phyloP scores from a whole-genome alignment of 2,888 invertebrate species.

The Latrodectus elegans region DNA sequence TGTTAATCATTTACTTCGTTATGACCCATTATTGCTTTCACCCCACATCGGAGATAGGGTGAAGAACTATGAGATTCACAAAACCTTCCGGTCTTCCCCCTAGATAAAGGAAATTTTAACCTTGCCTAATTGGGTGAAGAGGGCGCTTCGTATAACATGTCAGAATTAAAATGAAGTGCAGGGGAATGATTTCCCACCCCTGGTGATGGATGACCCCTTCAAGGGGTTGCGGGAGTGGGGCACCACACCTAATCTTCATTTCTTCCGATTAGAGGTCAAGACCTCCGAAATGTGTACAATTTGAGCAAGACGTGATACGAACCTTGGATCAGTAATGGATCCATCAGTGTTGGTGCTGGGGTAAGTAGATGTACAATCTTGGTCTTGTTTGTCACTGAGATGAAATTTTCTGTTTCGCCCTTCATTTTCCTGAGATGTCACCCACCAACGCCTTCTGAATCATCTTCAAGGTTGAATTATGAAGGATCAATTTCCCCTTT shows the following conservation, averaged over 20 bases:
- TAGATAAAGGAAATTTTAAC: constrained; percentile 66
- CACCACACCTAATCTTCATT: constrained; percentile 64
- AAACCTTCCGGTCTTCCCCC: not conserved
- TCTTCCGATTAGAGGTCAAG: constrained; percentile 66
- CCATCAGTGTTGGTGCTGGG: constrained; percentile 27
- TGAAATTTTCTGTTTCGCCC: constrained; percentile 14
- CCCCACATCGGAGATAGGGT: no score
- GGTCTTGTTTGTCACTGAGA: constrained; percentile 42
- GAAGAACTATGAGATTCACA: no score
- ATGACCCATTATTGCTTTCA: no score
- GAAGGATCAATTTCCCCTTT: no score
- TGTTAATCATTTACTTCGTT: no score
- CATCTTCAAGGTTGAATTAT: no score
- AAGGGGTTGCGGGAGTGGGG: constrained; percentile 19
- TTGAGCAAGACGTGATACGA: constrained; percentile 53
- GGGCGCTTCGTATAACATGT: constrained; percentile 61
- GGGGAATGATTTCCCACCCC: constrained; percentile 42
- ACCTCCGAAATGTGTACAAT: constrained; percentile 55
- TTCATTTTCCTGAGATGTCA: not conserved
- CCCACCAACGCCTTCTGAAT: no score
- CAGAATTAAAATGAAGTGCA: constrained; percentile 63
- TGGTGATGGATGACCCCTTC: constrained; percentile 59
- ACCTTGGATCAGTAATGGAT: constrained; percentile 46
- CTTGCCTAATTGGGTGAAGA: constrained; percentile 61
- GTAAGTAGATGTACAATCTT: constrained; percentile 45